phyloP scores from a whole-genome alignment of 1,140 invertebrate species.

The Trichonephila clavata region DNA sequence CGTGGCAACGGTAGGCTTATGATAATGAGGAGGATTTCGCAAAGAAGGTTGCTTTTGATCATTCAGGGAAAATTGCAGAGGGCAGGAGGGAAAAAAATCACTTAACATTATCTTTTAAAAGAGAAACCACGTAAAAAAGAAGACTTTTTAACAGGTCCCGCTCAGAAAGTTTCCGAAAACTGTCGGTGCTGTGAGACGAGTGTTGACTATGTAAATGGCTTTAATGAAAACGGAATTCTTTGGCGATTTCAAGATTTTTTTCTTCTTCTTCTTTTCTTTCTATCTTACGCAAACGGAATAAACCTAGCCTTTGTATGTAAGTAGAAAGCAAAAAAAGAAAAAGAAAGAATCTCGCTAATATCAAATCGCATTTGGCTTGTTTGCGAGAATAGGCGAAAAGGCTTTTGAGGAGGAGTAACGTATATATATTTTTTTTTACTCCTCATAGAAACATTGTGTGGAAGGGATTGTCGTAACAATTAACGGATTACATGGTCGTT shows the following conservation, averaged over 20 bases:
- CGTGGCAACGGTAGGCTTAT: slow-evolving; percentile 45
- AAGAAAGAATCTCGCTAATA: not conserved
- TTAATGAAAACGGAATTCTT: slow-evolving; percentile 58
- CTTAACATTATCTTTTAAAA: slow-evolving; percentile 44
- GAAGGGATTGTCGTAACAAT: slow-evolving; percentile 1
- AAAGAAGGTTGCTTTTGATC: slow-evolving; percentile 58
- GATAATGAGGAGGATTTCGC: slow-evolving; percentile 49
- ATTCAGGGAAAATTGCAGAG: not conserved
- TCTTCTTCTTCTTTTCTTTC: not conserved
- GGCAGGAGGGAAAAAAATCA: slow-evolving; percentile 18
- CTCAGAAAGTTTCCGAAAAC: slow-evolving; percentile 13
- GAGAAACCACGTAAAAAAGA: slow-evolving; percentile 10
- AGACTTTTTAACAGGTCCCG: not conserved
- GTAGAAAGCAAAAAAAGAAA: not conserved
- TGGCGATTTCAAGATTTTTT: not conserved
- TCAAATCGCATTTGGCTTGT: slow-evolving; percentile 32
- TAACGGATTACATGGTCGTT: slow-evolving; percentile 4
- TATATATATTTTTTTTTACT: not conserved
- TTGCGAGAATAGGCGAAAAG: slow-evolving; percentile 13
- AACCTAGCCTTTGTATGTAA: not conserved
- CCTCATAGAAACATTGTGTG: not conserved
- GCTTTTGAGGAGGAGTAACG: not conserved
- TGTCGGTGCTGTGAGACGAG: not conserved
- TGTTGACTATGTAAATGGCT: slow-evolving; percentile 59
- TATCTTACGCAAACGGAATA: not conserved